These are phyloP conservation scores for Germaria angustata DNA, from an alignment of 2,888 invertebrate species.

Conservation along the genomic window DNA sequence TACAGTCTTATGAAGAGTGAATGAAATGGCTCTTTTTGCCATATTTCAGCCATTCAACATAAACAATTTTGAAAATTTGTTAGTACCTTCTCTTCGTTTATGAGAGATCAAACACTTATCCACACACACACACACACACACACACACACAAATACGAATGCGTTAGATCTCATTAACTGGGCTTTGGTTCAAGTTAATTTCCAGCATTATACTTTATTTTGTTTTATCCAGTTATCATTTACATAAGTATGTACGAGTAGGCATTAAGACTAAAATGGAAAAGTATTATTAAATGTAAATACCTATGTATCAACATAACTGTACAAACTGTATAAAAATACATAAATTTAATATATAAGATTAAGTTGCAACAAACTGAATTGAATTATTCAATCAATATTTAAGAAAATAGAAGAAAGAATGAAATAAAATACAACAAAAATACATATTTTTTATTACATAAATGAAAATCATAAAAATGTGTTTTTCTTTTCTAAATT, in stretches of 20 bases:
- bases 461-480: not conserved
- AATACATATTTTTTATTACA: conserved; percentile 55
- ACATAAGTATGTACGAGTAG: no score
- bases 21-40: no score
- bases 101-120: no score
- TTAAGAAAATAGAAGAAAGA: conserved; percentile 5
- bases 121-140: no score
- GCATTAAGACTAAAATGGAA: not conserved
- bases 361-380: conserved; percentile 4
- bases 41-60: no score
- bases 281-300: conserved; percentile 41
- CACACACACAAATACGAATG: no score
- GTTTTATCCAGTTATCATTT: not conserved
- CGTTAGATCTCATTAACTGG: no score
- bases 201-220: not conserved
- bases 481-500: conserved; percentile 31
- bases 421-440: conserved; percentile 41
- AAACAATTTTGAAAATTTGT: no score
- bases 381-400: conserved; percentile 37
- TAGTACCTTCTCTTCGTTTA: no score
- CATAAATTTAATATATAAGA: conserved; percentile 20
- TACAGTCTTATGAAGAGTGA: no score
- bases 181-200: no score
- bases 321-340: conserved; percentile 45
- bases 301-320: conserved; percentile 25